These are phyloP conservation scores for Lophotis ruficrista DNA, from an alignment of 2,113 vertebrate genomes.

Conservation along the genomic window DNA sequence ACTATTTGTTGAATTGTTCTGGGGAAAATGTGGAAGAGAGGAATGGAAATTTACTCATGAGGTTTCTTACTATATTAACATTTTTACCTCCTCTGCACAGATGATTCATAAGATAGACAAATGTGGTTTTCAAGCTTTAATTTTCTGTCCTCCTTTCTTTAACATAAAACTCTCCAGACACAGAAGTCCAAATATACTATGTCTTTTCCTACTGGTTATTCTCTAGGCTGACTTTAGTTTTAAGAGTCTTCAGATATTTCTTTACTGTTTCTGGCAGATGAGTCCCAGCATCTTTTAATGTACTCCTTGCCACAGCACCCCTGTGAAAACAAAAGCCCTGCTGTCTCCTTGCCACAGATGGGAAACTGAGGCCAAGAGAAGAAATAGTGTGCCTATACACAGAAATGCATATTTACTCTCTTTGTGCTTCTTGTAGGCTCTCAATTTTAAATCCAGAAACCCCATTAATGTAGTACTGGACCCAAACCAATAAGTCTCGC, in stretches of 20 bases:
- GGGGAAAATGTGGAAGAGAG: not conserved
- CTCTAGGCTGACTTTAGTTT: constrained; percentile 8
- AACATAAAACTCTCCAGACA: not conserved
- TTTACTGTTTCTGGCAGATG: not conserved
- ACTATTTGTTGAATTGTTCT: not conserved
- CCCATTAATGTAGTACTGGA: not conserved
- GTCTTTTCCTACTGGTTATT: constrained; percentile 24
- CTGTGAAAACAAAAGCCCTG: not conserved
- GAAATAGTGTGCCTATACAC: not conserved
- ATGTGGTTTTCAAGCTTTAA: not conserved
- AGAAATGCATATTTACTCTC: not conserved
- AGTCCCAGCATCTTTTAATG: constrained; percentile 14
- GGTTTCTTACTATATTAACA: not conserved
- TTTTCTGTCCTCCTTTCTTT: not conserved
- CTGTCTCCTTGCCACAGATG: not conserved
- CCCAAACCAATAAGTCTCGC: not conserved
- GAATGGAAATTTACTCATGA: not conserved
- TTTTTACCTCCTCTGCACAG: not conserved
- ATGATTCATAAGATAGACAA: not conserved
- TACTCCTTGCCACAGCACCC: not conserved
- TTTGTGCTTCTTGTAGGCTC: not conserved
- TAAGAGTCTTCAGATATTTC: not conserved
- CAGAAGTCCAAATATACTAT: not conserved
- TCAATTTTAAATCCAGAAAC: not conserved
- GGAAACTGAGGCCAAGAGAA: constrained; percentile 1